phyloP scores from a whole-genome alignment of 2,113 vertebrate genomes.

The Anarrhichthys ocellatus region DNA sequence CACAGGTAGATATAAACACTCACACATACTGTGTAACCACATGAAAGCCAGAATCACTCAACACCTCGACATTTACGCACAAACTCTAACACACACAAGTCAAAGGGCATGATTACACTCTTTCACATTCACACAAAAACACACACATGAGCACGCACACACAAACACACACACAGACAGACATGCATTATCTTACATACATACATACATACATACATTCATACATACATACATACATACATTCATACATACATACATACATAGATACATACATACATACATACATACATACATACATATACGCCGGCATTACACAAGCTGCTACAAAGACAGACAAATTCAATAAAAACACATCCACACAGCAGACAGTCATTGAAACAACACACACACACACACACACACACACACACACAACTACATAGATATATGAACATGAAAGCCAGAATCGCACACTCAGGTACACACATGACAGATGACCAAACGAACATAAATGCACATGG shows the following conservation, averaged over 20 bases:
- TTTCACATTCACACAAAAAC: background rate
- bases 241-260: background rate
- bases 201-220: background rate
- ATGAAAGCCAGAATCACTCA: slow-evolving; percentile 37
- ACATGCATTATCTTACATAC: background rate
- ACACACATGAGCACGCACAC: background rate
- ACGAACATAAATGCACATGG: background rate
- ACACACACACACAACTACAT: background rate
- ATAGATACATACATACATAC: too few species aligned
- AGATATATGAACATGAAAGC: background rate
- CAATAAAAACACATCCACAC: background rate
- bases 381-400: background rate
- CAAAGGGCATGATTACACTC: background rate
- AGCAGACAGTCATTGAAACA: background rate
- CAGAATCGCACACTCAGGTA: background rate
- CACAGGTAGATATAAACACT: slow-evolving; percentile 19
- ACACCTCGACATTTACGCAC: background rate
- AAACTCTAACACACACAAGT: background rate
- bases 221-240: background rate
- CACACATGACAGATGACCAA: background rate
- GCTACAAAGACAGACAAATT: background rate
- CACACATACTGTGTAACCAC: slow-evolving; percentile 32
- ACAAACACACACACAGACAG: background rate
- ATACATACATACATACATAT: too few species aligned
- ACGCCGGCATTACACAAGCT: too few species aligned